phyloP scores from a whole-genome alignment of 2,113 vertebrate genomes.

The Phaethon lepturus region DNA sequence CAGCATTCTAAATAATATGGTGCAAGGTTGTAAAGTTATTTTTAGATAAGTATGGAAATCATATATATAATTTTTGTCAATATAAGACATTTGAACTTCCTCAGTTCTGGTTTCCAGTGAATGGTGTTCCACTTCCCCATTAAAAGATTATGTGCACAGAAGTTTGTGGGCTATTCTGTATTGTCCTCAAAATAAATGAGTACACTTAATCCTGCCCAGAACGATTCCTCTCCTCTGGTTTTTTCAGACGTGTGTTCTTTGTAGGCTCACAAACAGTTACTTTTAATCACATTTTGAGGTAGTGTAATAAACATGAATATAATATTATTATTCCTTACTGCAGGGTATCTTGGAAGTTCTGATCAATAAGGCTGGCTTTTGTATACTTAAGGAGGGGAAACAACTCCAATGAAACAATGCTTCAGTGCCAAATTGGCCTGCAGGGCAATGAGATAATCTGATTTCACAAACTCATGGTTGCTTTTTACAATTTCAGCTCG shows the following conservation, averaged over 20 bases:
- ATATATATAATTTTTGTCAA: neutral
- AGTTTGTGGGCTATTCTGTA: neutral
- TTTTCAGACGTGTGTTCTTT: neutral
- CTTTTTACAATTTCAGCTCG: conserved; percentile 40
- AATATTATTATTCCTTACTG: conserved; percentile 29
- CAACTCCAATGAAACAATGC: conserved; percentile 19
- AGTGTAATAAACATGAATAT: conserved; percentile 32
- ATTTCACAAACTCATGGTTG: conserved; percentile 50
- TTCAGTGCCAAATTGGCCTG: conserved; percentile 40
- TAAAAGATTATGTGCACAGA: neutral
- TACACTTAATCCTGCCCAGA: neutral
- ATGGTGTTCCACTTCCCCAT: neutral
- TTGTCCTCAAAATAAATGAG: neutral
- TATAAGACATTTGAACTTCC: neutral
- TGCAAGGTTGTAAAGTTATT: neutral
- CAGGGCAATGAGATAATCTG: conserved; percentile 38
- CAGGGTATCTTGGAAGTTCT: conserved; percentile 40
- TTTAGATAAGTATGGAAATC: neutral
- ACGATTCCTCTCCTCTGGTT: neutral
- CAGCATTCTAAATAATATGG: neutral
- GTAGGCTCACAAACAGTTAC: neutral
- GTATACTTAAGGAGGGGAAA: conserved; percentile 28
- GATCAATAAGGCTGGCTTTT: conserved; percentile 48
- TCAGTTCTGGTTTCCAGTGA: neutral
- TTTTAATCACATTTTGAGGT: conserved; percentile 37